Conservation (phyloP, 2,797 vertebrate species). For the Eremophila alpestris region DNA sequence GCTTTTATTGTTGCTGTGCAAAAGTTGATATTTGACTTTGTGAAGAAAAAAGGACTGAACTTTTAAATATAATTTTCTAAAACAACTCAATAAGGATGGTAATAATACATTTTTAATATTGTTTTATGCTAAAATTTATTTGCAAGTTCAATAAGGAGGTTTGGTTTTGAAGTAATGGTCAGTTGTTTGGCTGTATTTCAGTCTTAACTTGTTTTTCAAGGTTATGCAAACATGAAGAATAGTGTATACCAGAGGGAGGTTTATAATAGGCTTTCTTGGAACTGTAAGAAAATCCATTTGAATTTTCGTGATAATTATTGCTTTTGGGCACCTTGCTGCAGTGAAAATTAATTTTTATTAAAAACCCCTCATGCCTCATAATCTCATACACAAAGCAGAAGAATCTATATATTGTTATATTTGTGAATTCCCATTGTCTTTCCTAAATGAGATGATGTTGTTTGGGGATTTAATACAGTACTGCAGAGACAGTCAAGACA, state of each 20-base stretch:
- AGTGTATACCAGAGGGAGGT: not conserved
- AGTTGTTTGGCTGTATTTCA: not conserved
- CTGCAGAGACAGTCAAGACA: not conserved
- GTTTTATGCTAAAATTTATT: not conserved
- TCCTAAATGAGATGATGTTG: not conserved
- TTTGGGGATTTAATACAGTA: not conserved
- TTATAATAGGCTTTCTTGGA: conserved; percentile 10
- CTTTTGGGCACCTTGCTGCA: not conserved
- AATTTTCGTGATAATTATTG: not conserved
- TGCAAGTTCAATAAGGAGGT: not conserved
- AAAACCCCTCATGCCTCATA: not conserved
- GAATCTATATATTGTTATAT: not conserved
- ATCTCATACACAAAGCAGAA: not conserved
- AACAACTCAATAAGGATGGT: not conserved
- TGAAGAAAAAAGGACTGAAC: not conserved
- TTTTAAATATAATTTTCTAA: not conserved
- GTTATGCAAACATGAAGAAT: not conserved
- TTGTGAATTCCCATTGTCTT: not conserved
- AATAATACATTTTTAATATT: not conserved
- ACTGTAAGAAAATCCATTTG: not conserved
- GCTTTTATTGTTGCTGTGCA: not conserved
- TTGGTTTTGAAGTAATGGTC: not conserved
- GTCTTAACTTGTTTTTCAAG: conserved; percentile 5
- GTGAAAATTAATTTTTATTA: not conserved
- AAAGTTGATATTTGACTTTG: not conserved